Conservation (phyloP, 2,797 vertebrate genomes). For the Syngnathus rostellatus region DNA sequence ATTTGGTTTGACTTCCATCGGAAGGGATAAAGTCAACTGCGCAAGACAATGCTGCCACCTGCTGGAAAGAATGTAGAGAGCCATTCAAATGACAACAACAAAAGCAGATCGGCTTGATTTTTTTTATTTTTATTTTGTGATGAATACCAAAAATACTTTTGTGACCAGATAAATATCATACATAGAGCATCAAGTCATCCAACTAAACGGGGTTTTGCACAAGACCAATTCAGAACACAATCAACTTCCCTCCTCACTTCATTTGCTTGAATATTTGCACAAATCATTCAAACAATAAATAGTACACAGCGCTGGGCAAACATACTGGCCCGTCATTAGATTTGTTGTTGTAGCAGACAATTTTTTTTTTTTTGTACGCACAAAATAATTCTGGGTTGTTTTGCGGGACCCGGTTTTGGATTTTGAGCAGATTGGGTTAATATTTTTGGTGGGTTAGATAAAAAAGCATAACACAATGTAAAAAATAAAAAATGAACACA, state of each 20-base stretch:
- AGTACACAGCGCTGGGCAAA: neutral
- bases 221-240: conserved; percentile 66
- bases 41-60: conserved; percentile 61
- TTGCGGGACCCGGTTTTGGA: too few species aligned
- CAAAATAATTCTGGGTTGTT: too few species aligned
- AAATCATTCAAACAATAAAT: conserved; percentile 42
- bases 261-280: conserved; percentile 54
- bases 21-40: conserved; percentile 15
- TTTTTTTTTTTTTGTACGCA: neutral
- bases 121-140: conserved; percentile 52
- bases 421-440: too few species aligned
- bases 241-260: conserved; percentile 47
- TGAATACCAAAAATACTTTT: conserved; percentile 84
- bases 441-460: too few species aligned
- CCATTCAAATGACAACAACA: conserved; percentile 3
- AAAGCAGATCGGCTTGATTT: conserved; percentile 54
- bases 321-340: neutral
- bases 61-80: conserved; percentile 58
- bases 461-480: too few species aligned
- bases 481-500: neutral
- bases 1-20: conserved; percentile 62
- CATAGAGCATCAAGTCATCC: conserved; percentile 65
- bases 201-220: conserved; percentile 67
- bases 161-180: conserved; percentile 76
- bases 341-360: neutral